Evolutionary conservation across 1,140 invertebrate genomes (phyloP).

Genomic region (Dryas iulia): DNA sequence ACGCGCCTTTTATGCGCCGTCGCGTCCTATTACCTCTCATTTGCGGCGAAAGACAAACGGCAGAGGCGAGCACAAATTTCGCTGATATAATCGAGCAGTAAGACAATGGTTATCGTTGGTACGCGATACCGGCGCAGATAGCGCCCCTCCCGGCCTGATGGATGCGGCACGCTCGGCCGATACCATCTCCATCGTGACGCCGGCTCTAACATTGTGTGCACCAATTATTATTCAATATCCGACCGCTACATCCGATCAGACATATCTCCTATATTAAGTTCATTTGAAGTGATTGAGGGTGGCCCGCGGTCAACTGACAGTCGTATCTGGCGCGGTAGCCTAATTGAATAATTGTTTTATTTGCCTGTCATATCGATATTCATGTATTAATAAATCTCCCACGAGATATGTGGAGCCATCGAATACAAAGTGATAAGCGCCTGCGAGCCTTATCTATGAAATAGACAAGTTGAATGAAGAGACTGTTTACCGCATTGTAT

Average conservation of each 20-base stretch:
- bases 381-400: slow-evolving; percentile 10
- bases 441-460: slow-evolving; percentile 25
- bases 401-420: slow-evolving; percentile 16
- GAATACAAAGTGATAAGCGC: slow-evolving; percentile 35
- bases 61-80: slow-evolving; percentile 67
- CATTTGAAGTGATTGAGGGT: slow-evolving; percentile 38
- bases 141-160: slow-evolving; percentile 55
- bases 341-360: slow-evolving; percentile 64
- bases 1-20: slow-evolving; percentile 61
- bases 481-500: slow-evolving; percentile 20
- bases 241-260: slow-evolving; percentile 49
- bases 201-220: slow-evolving; percentile 51
- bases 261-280: slow-evolving; percentile 21
- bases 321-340: slow-evolving; percentile 41
- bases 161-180: slow-evolving; percentile 69
- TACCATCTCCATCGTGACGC: slow-evolving; percentile 71
- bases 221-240: slow-evolving; percentile 77
- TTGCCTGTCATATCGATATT: slow-evolving; percentile 19
- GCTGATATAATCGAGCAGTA: slow-evolving; percentile 69
- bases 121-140: slow-evolving; percentile 63
- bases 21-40: slow-evolving; percentile 65
- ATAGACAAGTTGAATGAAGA: slow-evolving; percentile 16
- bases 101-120: slow-evolving; percentile 73
- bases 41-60: slow-evolving; percentile 73
- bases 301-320: slow-evolving; percentile 58